Evolutionary conservation across 2,888 invertebrate species (phyloP).

Genomic region (Plebejus melissa): DNA sequence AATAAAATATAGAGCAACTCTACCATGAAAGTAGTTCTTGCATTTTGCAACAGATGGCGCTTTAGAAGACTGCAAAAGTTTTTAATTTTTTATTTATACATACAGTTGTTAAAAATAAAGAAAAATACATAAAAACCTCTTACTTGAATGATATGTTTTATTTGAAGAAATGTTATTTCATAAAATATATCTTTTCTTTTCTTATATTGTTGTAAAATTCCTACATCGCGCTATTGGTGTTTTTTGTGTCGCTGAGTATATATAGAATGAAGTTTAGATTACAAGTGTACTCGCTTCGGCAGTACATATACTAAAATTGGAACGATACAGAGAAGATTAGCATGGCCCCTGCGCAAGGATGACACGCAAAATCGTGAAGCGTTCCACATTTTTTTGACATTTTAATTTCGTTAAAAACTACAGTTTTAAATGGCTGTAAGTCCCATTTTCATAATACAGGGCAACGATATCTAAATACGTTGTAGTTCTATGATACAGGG

Average conservation of each 20-base stretch:
- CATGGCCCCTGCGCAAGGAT: constrained; percentile 67
- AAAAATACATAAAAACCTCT: background rate
- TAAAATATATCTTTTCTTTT: background rate
- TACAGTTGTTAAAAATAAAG: background rate
- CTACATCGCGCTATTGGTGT: constrained; percentile 19
- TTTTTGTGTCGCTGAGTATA: background rate
- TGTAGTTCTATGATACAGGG: too few species aligned
- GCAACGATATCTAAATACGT: too few species aligned
- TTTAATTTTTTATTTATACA: background rate
- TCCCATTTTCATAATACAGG: too few species aligned
- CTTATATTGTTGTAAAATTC: background rate
- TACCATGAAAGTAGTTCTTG: background rate
- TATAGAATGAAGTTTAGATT: background rate
- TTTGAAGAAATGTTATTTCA: background rate
- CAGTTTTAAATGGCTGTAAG: background rate
- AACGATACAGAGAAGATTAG: constrained; percentile 65
- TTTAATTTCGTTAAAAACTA: background rate
- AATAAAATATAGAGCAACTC: background rate
- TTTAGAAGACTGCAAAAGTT: background rate
- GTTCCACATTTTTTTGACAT: constrained; percentile 53
- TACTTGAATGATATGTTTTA: background rate
- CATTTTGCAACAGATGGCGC: background rate
- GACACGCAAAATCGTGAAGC: constrained; percentile 66
- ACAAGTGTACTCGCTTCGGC: constrained; percentile 56
- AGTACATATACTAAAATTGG: constrained; percentile 65